Evolutionary conservation across 1,140 invertebrate genomes (phyloP).

Genomic region (Aethina tumida): DNA sequence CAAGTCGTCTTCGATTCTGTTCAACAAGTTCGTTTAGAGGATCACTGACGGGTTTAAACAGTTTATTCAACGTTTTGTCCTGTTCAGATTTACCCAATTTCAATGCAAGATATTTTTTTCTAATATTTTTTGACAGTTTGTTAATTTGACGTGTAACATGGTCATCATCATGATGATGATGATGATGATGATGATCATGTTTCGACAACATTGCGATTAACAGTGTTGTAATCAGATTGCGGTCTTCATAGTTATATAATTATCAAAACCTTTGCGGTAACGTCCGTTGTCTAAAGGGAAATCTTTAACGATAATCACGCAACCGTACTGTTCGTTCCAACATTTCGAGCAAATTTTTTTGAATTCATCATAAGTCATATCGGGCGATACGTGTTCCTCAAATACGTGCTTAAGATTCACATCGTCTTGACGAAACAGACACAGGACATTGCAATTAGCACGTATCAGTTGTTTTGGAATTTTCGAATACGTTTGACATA

Average conservation of each 20-base stretch:
- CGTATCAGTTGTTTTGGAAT: conserved; percentile 36
- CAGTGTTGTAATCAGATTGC: not conserved
- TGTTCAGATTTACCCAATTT: conserved; percentile 10
- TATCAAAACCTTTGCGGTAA: conserved; percentile 29
- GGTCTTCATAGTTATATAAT: conserved; percentile 13
- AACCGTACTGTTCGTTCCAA: conserved; percentile 27
- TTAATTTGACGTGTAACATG: conserved; percentile 5
- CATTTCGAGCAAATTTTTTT: conserved; percentile 22
- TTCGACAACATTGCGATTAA: not conserved
- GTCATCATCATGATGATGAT: conserved; percentile 2
- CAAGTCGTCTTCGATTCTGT: conserved; percentile 3
- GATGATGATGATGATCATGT: not conserved
- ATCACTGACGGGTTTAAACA: conserved; percentile 6
- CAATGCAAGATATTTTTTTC: conserved; percentile 11
- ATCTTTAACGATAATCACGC: conserved; percentile 30
- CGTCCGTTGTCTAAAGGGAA: conserved; percentile 21
- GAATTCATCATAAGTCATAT: conserved; percentile 32
- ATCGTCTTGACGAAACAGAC: conserved; percentile 37
- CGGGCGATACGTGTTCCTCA: conserved; percentile 31
- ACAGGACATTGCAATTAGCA: conserved; percentile 33
- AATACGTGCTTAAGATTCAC: conserved; percentile 36
- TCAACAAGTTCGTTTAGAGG: not conserved
- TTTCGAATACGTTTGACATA: conserved; percentile 33
- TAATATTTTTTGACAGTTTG: conserved; percentile 1
- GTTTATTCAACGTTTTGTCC: conserved; percentile 6